Percentiles rank a stretch among this genome's conserved stretches.
Conservation (phyloP, 2,888 invertebrate genomes). For the Holacanthella duospinosa region DNA sequence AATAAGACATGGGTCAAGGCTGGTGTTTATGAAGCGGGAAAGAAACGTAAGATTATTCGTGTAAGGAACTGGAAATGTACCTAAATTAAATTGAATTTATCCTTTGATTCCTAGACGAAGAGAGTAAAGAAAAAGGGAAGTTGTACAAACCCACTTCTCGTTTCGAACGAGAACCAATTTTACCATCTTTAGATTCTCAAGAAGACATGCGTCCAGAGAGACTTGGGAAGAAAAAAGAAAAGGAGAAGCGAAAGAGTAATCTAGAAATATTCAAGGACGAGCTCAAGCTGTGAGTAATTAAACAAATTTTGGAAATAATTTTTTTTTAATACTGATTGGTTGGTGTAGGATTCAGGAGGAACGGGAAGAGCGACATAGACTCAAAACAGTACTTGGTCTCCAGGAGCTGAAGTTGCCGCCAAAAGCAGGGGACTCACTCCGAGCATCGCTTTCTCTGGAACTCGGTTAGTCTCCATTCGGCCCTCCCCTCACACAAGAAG, state of each 20-base stretch:
- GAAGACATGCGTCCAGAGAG: conserved; percentile 58
- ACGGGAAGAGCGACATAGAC: conserved; percentile 74
- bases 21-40: conserved; percentile 90
- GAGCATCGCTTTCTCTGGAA: conserved; percentile 36
- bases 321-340: no score
- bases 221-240: conserved; percentile 56
- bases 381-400: conserved; percentile 31
- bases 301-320: conserved; percentile 12
- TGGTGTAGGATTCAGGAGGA: conserved; percentile 83
- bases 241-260: conserved; percentile 89
- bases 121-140: conserved; percentile 76
- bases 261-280: conserved; percentile 97
- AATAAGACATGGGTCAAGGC: conserved; percentile 95
- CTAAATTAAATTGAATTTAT: neutral
- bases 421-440: conserved; percentile 35
- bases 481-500: conserved; percentile 8
- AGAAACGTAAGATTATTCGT: conserved; percentile 57
- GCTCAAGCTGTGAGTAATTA: conserved; percentile 65
- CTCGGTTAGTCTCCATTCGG: conserved; percentile 30
- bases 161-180: conserved; percentile 49
- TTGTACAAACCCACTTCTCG: conserved; percentile 84
- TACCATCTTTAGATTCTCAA: conserved; percentile 17
- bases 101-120: conserved; percentile 58
- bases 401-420: conserved; percentile 36
- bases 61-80: neutral